Evolutionary conservation across 2,888 invertebrate genomes (phyloP), one percentile per base, ranked within the genome.

Genomic region (Patella pellucida): DNA sequence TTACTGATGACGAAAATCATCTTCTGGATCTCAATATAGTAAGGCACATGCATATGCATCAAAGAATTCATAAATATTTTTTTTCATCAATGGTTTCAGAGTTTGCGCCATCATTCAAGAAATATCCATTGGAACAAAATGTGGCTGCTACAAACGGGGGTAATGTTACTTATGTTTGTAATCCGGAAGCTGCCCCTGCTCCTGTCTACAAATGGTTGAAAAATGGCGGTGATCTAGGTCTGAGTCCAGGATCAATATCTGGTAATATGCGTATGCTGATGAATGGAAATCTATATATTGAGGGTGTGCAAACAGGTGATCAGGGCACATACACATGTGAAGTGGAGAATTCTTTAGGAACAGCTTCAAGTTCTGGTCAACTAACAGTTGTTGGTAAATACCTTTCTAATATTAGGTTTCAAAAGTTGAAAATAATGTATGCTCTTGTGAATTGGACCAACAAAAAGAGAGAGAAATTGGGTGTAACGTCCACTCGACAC

Each of bases 71-170:
- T 7, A 41, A 41, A 41, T 41, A 41, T 5, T 0, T 41, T 41
- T 94, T 95, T 0, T 94, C 93, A 78, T 97, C 14, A 51, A 12
- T n/a, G 23, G 7, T 71, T 79, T 9, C 79, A 91, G 90, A 85
- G 41, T 83, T 91, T 79, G 95, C 95, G 85, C 97, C 98, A 5
- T 95, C 96, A 0, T 98, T 98, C 89, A 95, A 95, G 85, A 98
- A 97, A 90, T 93, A 93, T 67, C 97, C 97, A 0, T 91, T 98
- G 56, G 96, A 96, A 90, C 93, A 95, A 0, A 96, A 97, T 92
- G 95, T 96, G 2, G 97, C 96, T 90, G 97, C 96, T 0, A 96
- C 96, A 1, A 95, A 96, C 89, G 95, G 95, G 81, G 96, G 97
- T 15, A 97, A 97, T 90, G 95, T 96, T 0, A 97, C 97, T 0